These are phyloP conservation scores for Amphipoea oculea DNA, from an alignment of 2,888 invertebrate species.

Conservation along the genomic window DNA sequence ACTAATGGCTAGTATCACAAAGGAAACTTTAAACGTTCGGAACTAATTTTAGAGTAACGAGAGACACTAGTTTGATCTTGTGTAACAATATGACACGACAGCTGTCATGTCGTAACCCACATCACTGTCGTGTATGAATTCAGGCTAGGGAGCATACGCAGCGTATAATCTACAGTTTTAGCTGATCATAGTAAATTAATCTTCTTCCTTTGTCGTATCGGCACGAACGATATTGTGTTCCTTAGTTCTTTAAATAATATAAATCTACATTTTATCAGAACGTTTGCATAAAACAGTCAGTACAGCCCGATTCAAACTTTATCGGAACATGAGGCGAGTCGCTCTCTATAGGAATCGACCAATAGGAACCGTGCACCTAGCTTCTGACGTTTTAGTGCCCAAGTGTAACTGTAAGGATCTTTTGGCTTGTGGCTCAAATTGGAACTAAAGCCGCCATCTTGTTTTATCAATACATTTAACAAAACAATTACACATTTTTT, in stretches of 20 bases:
- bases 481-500: not conserved
- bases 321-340: not conserved
- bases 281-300: not conserved
- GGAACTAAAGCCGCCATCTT: not conserved
- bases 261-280: not conserved
- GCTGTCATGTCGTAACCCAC: slow-evolving; percentile 17
- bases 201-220: not conserved
- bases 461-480: not conserved
- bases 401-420: not conserved
- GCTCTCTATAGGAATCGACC: not conserved
- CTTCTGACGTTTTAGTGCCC: not conserved
- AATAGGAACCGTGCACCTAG: not conserved
- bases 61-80: slow-evolving; percentile 2
- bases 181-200: not conserved
- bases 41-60: not conserved
- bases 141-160: not conserved
- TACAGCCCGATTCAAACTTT: not conserved
- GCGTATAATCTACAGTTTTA: slow-evolving; percentile 12
- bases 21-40: not conserved
- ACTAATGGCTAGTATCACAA: not conserved
- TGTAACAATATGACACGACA: slow-evolving; percentile 1
- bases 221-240: not conserved
- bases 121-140: slow-evolving; percentile 33
- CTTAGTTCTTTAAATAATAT: not conserved
- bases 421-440: not conserved